Evolutionary conservation across 2,888 invertebrate species (phyloP), one percentile per base, ranked within the genome.

Genomic region (Venusia cambrica): DNA sequence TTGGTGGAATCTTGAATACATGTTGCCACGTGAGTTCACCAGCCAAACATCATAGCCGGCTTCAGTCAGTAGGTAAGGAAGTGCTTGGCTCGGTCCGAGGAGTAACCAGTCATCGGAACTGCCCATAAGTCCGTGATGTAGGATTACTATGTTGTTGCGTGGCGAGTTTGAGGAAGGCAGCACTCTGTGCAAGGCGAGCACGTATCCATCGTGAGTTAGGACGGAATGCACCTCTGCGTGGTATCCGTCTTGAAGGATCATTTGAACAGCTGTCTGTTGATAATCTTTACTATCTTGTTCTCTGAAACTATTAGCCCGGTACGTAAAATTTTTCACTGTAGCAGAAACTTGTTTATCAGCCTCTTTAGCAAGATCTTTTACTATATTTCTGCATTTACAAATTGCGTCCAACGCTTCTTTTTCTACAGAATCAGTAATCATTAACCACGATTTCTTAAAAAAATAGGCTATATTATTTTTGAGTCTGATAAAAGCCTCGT

Each of bases 11-110:
- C 34, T 66, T 7, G 71, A 69, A 38, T 72, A 75, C 45, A 51
- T 60, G 29, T 67, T 76, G 7, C 73, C 70, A 39, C 72, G 60
- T 3, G 64, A 64, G 34, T 89, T 89, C 4, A 81, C 66, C 73
- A 73, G 84, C 93, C 78, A 93, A 0, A 89, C 87, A 42, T 89
- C 88, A 43, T 76, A 88, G 4, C 85, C 83, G 2, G 68, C 65
- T 29, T 91, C 71, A 72, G 83, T 68, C 75, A 93, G 27, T 14
- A 68, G 36, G 41, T 65, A 73, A 0, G 73, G 65, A 2, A 75
- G 38, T 4, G 65, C 48, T 32, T 43, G 50, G n/a, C 56, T 48
- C 7, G 57, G 44, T 1, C 69, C 69, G 10, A 69, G 54, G 5
- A 70, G 34, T 7, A 73, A 29, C 73, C 73, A 73, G 36, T 75